Evolutionary conservation across 2,113 vertebrate genomes (phyloP).

Genomic region (Pipa parva): DNA sequence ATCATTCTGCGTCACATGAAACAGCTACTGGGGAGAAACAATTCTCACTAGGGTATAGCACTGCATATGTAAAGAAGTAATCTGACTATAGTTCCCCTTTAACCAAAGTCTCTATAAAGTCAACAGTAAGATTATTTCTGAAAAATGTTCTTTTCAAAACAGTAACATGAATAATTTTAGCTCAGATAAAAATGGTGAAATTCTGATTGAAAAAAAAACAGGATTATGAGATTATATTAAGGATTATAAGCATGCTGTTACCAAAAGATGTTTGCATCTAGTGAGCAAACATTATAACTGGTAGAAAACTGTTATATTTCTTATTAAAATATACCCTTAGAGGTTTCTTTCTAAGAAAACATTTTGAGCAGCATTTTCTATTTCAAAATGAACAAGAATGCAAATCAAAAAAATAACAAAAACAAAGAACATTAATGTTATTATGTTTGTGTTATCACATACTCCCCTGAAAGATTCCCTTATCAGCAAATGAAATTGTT

Average conservation of each 20-base stretch:
- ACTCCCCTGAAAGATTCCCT: no score
- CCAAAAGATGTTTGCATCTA: neutral
- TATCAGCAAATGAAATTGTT: no score
- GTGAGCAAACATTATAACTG: neutral
- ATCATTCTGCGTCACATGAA: no score
- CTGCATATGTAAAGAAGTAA: conserved; percentile 25
- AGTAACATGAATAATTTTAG: conserved; percentile 25
- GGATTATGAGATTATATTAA: conserved; percentile 22
- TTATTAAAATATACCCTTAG: neutral
- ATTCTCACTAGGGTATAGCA: no score
- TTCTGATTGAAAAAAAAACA: neutral
- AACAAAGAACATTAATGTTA: no score
- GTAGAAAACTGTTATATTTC: neutral
- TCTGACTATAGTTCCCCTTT: no score
- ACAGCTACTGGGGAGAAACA: no score
- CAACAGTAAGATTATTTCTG: conserved; percentile 1
- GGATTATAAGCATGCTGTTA: conserved; percentile 3
- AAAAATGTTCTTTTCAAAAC: conserved; percentile 17
- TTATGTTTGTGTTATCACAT: no score
- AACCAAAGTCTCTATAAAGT: conserved; percentile 9
- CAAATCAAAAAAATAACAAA: no score
- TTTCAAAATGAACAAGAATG: no score
- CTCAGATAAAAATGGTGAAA: conserved; percentile 4
- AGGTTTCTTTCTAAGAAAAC: neutral
- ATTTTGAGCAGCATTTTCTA: no score